Evolutionary conservation across 2,113 vertebrate species (phyloP).

Genomic region (Brachyistius frenatus): DNA sequence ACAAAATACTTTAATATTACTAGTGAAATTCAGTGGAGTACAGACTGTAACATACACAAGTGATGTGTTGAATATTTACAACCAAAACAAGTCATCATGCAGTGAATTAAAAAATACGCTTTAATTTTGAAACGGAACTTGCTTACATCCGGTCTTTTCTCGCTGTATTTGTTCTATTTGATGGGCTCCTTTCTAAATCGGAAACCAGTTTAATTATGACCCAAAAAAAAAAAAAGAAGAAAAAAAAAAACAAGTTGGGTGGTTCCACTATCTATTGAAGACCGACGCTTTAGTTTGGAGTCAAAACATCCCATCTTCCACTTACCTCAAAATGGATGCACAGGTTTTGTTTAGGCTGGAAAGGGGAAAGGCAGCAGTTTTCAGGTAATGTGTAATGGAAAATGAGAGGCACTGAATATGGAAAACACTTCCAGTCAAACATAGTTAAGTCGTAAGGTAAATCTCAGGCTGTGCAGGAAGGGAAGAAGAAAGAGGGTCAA

Average conservation of each 20-base stretch:
- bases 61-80: too few relatives aligned
- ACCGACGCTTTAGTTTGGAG: not conserved
- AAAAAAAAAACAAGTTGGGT: conserved; percentile 31
- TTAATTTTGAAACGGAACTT: conserved; percentile 40
- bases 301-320: not conserved
- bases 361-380: not conserved
- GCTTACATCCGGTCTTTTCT: conserved; percentile 5
- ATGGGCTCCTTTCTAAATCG: conserved; percentile 42
- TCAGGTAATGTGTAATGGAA: conserved; percentile 37
- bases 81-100: not conserved
- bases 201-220: conserved; percentile 56
- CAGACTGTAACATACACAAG: too few relatives aligned
- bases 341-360: not conserved
- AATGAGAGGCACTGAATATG: not conserved
- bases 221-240: conserved; percentile 33
- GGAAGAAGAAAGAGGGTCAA: not conserved
- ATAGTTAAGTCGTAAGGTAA: not conserved
- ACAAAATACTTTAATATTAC: too few relatives aligned
- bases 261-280: conserved; percentile 27
- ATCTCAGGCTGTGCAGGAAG: not conserved
- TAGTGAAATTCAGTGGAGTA: too few relatives aligned
- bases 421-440: too few relatives aligned
- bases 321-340: conserved; percentile 11
- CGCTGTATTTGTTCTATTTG: not conserved
- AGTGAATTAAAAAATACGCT: fast-evolving